phyloP scores from a whole-genome alignment of 1,140 invertebrate species.

The Myzus persicae region DNA sequence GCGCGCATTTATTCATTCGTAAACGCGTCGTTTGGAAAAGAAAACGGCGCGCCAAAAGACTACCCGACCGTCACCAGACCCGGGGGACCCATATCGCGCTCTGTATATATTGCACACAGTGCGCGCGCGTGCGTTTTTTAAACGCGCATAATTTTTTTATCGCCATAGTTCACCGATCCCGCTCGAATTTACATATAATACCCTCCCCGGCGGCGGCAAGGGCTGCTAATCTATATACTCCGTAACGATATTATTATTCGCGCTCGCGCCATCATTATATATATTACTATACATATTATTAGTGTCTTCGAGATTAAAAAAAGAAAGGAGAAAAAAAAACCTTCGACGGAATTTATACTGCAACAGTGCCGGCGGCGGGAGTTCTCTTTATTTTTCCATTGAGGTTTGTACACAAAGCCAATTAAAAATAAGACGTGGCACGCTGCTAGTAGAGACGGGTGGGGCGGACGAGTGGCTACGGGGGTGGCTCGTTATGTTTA shows the following conservation, averaged over 20 bases:
- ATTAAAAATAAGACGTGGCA: conserved; percentile 55
- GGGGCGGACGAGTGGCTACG: neutral
- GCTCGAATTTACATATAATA: conserved; percentile 43
- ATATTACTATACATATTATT: neutral
- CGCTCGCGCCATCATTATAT: neutral
- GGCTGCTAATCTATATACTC: conserved; percentile 47
- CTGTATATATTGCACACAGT: neutral
- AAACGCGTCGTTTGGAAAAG: conserved; percentile 39
- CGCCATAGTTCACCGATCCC: conserved; percentile 35
- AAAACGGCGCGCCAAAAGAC: conserved; percentile 2
- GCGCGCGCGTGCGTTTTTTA: conserved; percentile 1
- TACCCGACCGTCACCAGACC: neutral
- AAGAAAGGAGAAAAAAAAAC: neutral
- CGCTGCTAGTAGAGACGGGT: neutral
- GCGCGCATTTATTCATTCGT: conserved; percentile 40
- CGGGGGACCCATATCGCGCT: conserved; percentile 20
- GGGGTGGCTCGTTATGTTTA: conserved; percentile 56
- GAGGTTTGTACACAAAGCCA: conserved; percentile 56
- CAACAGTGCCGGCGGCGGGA: neutral
- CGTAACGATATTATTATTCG: conserved; percentile 57
- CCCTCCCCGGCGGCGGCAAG: neutral
- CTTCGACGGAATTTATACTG: conserved; percentile 30
- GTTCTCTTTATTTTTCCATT: conserved; percentile 57
- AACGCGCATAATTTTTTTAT: conserved; percentile 54
- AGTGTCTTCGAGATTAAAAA: conserved; percentile 58